These are phyloP conservation scores for Oriolus oriolus DNA, from an alignment of 2,113 vertebrate genomes.

Conservation along the genomic window DNA sequence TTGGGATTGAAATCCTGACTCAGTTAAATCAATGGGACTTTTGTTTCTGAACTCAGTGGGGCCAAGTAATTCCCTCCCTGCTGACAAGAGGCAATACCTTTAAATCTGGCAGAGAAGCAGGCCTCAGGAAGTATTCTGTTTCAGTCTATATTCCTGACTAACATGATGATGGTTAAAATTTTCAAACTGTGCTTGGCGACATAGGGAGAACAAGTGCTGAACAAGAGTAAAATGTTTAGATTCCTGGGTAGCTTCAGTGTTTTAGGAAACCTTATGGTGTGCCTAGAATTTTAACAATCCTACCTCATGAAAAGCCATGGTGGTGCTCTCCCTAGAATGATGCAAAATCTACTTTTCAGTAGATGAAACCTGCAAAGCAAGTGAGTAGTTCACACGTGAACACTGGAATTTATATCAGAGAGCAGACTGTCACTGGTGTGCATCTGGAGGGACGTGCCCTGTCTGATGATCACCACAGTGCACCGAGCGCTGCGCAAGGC, in stretches of 20 bases:
- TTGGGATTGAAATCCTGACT: not conserved
- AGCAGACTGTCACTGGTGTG: not conserved
- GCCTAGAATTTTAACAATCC: not conserved
- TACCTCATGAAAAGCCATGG: not conserved
- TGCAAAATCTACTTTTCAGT: not conserved
- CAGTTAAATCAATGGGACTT: slow-evolving; percentile 13
- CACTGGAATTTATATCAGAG: not conserved
- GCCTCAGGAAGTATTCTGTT: not conserved
- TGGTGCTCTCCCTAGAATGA: not conserved
- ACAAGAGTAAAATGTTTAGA: not conserved
- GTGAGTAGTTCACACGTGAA: not conserved
- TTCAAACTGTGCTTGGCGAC: not conserved
- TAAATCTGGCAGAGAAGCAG: not conserved
- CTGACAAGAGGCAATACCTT: not conserved
- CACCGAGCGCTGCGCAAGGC: not conserved
- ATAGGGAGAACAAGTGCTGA: not conserved
- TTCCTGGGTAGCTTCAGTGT: not conserved
- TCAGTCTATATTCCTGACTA: not conserved
- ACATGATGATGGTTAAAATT: not conserved
- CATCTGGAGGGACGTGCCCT: not conserved
- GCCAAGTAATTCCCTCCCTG: slow-evolving; percentile 6
- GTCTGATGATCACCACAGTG: not conserved
- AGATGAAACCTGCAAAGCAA: not conserved
- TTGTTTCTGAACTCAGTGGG: not conserved
- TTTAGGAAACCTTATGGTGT: not conserved